Conservation (phyloP, 2,888 invertebrate genomes). For the Eupsilia transversa region DNA sequence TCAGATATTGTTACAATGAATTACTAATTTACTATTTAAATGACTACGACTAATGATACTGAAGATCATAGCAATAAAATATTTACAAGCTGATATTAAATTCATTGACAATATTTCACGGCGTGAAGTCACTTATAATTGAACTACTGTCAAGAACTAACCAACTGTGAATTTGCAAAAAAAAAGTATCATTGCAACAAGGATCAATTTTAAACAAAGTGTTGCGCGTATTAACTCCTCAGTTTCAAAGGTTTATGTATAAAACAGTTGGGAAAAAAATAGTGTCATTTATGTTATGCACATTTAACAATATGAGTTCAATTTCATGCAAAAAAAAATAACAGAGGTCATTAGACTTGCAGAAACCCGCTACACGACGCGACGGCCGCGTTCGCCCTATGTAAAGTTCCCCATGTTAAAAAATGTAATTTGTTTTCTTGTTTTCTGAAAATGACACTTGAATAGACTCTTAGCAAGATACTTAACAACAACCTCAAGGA, state of each 20-base stretch:
- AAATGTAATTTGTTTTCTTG: neutral
- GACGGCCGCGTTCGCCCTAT: too few species aligned
- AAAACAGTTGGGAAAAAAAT: neutral
- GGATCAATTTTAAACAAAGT: neutral
- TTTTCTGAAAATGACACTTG: neutral
- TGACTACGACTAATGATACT: neutral
- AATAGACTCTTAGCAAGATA: neutral
- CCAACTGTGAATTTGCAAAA: neutral
- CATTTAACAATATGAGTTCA: neutral
- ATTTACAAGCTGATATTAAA: neutral
- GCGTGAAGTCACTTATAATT: neutral
- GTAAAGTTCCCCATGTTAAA: neutral
- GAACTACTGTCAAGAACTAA: neutral
- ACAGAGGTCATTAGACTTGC: neutral
- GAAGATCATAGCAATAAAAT: neutral
- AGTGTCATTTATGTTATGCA: neutral
- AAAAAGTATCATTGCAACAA: neutral
- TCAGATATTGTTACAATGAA: conserved; percentile 9
- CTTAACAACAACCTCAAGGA: neutral
- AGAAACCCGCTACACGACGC: too few species aligned
- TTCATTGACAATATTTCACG: neutral
- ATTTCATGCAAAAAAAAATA: neutral
- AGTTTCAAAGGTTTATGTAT: neutral
- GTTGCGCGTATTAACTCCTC: neutral
- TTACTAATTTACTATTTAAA: neutral